Evolutionary conservation across 2,113 vertebrate species (phyloP).

Genomic region (Tangachromis dhanisi): DNA sequence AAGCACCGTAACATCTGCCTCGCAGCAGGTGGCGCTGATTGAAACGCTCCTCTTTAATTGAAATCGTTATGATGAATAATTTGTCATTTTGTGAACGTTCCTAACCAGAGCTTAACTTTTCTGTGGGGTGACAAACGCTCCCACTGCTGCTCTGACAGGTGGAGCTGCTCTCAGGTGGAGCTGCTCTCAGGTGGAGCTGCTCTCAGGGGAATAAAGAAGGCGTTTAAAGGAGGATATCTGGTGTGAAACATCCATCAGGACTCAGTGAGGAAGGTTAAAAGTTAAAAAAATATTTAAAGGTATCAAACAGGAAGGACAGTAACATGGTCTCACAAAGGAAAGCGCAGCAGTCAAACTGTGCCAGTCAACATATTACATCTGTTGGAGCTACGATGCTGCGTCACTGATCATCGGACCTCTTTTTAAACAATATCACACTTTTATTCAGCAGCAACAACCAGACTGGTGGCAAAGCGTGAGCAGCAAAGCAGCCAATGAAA

Average conservation of each 20-base stretch:
- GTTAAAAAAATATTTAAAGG: background rate
- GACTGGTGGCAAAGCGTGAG: background rate
- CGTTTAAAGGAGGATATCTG: background rate
- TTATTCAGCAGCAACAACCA: background rate
- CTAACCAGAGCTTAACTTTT: background rate
- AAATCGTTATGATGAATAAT: background rate
- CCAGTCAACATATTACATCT: background rate
- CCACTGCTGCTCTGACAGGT: background rate
- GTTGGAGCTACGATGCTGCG: background rate
- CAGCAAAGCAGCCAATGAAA: background rate
- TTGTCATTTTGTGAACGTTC: background rate
- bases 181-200: no score
- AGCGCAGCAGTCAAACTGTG: background rate
- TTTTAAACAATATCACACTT: background rate
- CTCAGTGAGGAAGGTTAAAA: background rate
- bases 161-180: no score
- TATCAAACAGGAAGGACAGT: background rate
- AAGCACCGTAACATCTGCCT: background rate
- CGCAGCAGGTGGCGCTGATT: background rate
- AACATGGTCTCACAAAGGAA: background rate
- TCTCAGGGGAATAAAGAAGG: background rate
- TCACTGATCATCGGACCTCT: background rate
- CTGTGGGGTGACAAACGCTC: background rate
- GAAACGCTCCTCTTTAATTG: background rate
- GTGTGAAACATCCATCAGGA: background rate